These are phyloP conservation scores for Dinoponera quadriceps DNA, from an alignment of 1,140 invertebrate species.

Conservation along the genomic window DNA sequence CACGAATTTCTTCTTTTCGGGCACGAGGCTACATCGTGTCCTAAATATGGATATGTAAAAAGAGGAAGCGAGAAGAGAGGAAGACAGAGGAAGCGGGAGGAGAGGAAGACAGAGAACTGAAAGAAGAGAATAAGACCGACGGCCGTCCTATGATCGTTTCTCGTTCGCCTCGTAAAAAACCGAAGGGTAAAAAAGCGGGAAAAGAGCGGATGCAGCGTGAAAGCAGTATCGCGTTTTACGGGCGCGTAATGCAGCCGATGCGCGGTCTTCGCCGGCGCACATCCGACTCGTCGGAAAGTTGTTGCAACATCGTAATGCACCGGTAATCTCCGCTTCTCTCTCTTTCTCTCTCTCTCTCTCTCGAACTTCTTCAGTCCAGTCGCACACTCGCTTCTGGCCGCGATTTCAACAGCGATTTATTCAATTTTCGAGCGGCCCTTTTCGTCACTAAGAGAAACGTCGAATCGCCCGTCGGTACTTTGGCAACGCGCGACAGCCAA, in stretches of 20 bases:
- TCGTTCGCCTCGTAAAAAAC: slow-evolving; percentile 76
- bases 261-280: slow-evolving; percentile 71
- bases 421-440: background rate
- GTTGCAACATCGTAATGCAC: slow-evolving; percentile 80
- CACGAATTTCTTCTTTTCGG: background rate
- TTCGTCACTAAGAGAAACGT: background rate
- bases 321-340: slow-evolving; percentile 12
- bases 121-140: slow-evolving; percentile 44
- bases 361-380: slow-evolving; percentile 22
- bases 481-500: too few relatives aligned
- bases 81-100: slow-evolving; percentile 23
- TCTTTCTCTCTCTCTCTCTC: background rate
- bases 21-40: background rate
- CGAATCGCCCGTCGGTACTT: too few relatives aligned
- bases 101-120: slow-evolving; percentile 45
- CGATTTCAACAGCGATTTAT: slow-evolving; percentile 12
- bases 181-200: slow-evolving; percentile 30
- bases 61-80: slow-evolving; percentile 36
- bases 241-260: slow-evolving; percentile 78
- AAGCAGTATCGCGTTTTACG: slow-evolving; percentile 76
- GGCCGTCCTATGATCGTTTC: slow-evolving; percentile 70
- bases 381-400: too few relatives aligned
- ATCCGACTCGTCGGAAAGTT: slow-evolving; percentile 78
- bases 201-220: slow-evolving; percentile 72
- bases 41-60: slow-evolving; percentile 50